Evolutionary conservation across 2,113 vertebrate genomes (phyloP).

Genomic region (Condylura cristata): DNA sequence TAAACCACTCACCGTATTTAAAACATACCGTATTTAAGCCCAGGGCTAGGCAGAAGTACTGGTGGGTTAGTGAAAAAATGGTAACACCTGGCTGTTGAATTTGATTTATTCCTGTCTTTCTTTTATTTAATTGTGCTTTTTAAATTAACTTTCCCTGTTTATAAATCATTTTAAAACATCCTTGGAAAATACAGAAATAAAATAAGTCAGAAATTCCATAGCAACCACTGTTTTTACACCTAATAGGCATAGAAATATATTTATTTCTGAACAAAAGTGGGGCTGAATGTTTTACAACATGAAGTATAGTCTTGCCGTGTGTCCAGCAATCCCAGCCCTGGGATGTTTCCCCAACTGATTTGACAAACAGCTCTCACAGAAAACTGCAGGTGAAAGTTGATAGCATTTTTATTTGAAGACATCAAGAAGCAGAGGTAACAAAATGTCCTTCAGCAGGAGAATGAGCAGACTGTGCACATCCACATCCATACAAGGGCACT

Average conservation of each 20-base stretch:
- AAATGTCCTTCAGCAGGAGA: neutral
- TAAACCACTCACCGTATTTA: too few relatives aligned
- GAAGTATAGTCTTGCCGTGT: neutral
- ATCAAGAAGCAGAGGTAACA: neutral
- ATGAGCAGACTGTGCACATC: too few relatives aligned
- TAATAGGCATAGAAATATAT: neutral
- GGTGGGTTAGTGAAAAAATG: neutral
- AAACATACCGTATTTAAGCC: too few relatives aligned
- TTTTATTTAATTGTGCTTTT: slow-evolving; percentile 5
- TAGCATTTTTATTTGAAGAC: slow-evolving; percentile 23
- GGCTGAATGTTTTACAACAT: neutral
- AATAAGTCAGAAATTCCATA: neutral
- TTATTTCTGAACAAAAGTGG: slow-evolving; percentile 32
- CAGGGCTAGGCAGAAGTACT: neutral
- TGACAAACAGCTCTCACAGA: neutral
- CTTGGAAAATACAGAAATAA: slow-evolving; percentile 33
- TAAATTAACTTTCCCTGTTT: slow-evolving; percentile 20
- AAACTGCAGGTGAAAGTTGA: neutral
- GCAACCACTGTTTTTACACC: neutral
- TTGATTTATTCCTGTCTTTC: neutral
- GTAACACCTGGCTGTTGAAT: neutral
- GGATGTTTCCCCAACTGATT: neutral
- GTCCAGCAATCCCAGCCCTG: neutral
- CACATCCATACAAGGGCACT: neutral
- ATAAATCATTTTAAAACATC: slow-evolving; percentile 5